These are phyloP conservation scores for Cavia aperea DNA, from an alignment of 2,113 vertebrate genomes.

Conservation along the genomic window DNA sequence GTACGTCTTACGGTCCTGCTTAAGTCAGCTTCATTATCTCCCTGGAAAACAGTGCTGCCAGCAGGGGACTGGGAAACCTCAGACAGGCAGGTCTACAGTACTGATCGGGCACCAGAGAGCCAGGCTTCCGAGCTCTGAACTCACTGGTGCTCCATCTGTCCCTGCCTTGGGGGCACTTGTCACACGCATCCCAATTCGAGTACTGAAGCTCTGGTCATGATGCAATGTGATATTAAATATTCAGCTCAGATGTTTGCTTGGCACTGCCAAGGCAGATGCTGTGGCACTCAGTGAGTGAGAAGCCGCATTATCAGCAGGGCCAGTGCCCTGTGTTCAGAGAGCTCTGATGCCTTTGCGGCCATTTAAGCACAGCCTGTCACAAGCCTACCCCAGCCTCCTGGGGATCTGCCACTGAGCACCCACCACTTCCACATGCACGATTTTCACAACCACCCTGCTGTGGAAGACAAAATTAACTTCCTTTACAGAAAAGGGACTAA, in stretches of 20 bases:
- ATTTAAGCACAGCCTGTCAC: accelerated
- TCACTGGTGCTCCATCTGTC: neutral
- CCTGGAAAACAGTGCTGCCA: neutral
- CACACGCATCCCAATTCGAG: no score
- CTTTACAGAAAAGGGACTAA: neutral
- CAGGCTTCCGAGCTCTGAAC: neutral
- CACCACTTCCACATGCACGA: neutral
- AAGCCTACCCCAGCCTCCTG: accelerated
- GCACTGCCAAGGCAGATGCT: neutral
- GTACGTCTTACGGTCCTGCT: neutral
- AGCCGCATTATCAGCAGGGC: accelerated
- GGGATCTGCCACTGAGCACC: accelerated
- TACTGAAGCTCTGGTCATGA: neutral
- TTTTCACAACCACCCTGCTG: neutral
- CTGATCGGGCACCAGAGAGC: neutral
- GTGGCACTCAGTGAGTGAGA: accelerated
- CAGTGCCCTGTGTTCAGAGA: neutral
- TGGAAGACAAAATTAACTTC: neutral
- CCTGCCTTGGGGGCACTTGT: no score
- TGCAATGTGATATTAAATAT: neutral
- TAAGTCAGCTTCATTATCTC: neutral
- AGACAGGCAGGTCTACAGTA: accelerated
- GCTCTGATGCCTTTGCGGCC: accelerated
- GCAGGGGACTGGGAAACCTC: no score
- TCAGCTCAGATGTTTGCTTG: neutral